Evolutionary conservation across 2,113 vertebrate genomes (phyloP).

Genomic region (Spea multiplicata): DNA sequence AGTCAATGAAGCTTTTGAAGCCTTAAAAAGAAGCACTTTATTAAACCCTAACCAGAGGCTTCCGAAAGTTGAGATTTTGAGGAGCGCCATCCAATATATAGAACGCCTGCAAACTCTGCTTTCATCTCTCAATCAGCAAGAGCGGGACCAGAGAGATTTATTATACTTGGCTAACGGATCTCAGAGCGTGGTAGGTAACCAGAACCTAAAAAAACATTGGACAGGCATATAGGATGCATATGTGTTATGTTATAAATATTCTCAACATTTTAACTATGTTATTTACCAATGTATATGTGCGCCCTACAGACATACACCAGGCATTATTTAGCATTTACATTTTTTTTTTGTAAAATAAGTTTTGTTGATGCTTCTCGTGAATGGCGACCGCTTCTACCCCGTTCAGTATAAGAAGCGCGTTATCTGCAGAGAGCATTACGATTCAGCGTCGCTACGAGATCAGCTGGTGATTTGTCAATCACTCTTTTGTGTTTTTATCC

Average conservation of each 20-base stretch:
- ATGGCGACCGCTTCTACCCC: too few relatives aligned
- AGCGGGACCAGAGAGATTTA: constrained; percentile 76
- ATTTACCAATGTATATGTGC: too few relatives aligned
- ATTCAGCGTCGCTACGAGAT: background rate
- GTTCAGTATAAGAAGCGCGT: background rate
- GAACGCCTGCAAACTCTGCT: constrained; percentile 93
- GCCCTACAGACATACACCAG: too few relatives aligned
- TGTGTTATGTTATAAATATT: too few relatives aligned
- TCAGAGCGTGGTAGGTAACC: constrained; percentile 76
- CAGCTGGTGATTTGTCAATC: background rate
- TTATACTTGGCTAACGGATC: constrained; percentile 65
- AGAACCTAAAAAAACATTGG: too few relatives aligned
- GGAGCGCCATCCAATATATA: constrained; percentile 97
- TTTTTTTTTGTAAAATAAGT: too few relatives aligned
- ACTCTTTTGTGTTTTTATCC: background rate
- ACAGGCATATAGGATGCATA: too few relatives aligned
- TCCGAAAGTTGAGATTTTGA: constrained; percentile 97
- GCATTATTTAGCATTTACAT: too few relatives aligned
- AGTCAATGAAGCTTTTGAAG: constrained; percentile 97
- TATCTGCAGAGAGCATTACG: background rate
- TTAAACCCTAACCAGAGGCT: constrained; percentile 97
- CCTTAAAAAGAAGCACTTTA: constrained; percentile 92
- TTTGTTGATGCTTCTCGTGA: too few relatives aligned
- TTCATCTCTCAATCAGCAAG: constrained; percentile 93
- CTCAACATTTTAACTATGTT: too few relatives aligned